Evolutionary conservation across 2,888 invertebrate genomes (phyloP).

Genomic region (Isotomurus palustris): DNA sequence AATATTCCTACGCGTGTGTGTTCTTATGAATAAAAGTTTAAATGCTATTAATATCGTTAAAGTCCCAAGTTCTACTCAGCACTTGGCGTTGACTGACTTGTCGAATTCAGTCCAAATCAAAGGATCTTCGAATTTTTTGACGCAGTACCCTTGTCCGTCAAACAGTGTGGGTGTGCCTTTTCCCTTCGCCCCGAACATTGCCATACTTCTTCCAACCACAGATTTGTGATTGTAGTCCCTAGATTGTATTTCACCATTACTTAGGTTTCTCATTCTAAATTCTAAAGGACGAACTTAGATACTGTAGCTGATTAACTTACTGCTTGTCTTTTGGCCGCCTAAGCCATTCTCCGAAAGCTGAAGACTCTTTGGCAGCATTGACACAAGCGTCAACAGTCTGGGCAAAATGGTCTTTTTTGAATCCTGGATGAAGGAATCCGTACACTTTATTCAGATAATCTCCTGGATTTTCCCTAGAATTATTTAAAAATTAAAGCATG

Average conservation of each 20-base stretch:
- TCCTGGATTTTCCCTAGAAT: constrained; percentile 24
- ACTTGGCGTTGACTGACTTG: constrained; percentile 1
- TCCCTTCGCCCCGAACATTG: constrained; percentile 7
- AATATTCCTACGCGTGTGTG: too few species aligned
- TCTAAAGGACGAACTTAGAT: too few species aligned
- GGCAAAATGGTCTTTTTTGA: constrained; percentile 10
- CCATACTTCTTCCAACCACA: constrained; percentile 13
- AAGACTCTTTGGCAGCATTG: constrained; percentile 10
- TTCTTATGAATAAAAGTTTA: too few species aligned
- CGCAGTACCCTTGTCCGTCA: constrained; percentile 14
- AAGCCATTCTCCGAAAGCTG: constrained; percentile 14
- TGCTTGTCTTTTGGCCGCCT: constrained; percentile 5
- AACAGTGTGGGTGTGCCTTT: not conserved
- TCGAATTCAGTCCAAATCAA: constrained; percentile 6
- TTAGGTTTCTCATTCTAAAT: not conserved
- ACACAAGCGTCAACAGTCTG: constrained; percentile 23
- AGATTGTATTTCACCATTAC: not conserved
- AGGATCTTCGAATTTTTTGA: constrained; percentile 19
- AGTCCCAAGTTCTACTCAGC: too few species aligned
- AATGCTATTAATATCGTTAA: too few species aligned
- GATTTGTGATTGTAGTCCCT: constrained; percentile 13
- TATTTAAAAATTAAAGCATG: not conserved
- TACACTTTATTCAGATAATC: constrained; percentile 16
- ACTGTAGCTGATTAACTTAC: not conserved
- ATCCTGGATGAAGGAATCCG: constrained; percentile 15